phyloP scores from a whole-genome alignment of 2,888 invertebrate genomes.

The Ophion costatus region DNA sequence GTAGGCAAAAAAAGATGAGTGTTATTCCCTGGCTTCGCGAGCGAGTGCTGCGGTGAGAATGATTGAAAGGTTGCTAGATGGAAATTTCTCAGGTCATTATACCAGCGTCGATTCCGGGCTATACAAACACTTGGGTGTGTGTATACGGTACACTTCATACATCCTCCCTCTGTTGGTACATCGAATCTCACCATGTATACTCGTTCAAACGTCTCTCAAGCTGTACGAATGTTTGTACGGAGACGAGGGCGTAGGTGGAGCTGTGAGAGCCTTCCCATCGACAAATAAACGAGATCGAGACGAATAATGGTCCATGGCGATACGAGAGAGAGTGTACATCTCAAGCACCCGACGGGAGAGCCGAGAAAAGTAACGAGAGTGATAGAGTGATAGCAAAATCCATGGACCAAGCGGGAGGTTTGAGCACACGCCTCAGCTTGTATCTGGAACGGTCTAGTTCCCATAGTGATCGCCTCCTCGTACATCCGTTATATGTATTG shows the following conservation, averaged over 20 bases:
- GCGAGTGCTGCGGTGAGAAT: slow-evolving; percentile 35
- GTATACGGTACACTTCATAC: slow-evolving; percentile 17
- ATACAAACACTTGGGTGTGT: slow-evolving; percentile 20
- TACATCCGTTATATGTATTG: neutral
- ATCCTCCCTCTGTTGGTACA: slow-evolving; percentile 43
- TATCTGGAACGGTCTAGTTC: slow-evolving; percentile 74
- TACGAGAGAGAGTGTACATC: slow-evolving; percentile 51
- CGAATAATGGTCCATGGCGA: slow-evolving; percentile 58
- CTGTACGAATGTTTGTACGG: slow-evolving; percentile 53
- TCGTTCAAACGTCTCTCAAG: slow-evolving; percentile 32
- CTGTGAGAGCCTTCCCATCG: slow-evolving; percentile 37
- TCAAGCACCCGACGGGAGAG: slow-evolving; percentile 22
- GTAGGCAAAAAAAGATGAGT: slow-evolving; percentile 14
- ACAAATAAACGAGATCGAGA: slow-evolving; percentile 52
- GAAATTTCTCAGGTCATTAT: slow-evolving; percentile 63
- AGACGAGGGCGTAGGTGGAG: slow-evolving; percentile 60
- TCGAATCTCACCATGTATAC: slow-evolving; percentile 1
- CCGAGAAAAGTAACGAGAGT: slow-evolving; percentile 53
- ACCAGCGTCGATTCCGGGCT: slow-evolving; percentile 33
- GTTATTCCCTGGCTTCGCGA: neutral
- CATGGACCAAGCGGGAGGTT: slow-evolving; percentile 56
- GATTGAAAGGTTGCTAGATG: slow-evolving; percentile 69
- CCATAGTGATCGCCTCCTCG: slow-evolving; percentile 64
- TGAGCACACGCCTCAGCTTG: slow-evolving; percentile 65
- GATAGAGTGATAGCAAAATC: slow-evolving; percentile 59